Evolutionary conservation across 1,140 invertebrate genomes (phyloP), one percentile per base, ranked within the genome.

Genomic region (Hesperophylax magnus): DNA sequence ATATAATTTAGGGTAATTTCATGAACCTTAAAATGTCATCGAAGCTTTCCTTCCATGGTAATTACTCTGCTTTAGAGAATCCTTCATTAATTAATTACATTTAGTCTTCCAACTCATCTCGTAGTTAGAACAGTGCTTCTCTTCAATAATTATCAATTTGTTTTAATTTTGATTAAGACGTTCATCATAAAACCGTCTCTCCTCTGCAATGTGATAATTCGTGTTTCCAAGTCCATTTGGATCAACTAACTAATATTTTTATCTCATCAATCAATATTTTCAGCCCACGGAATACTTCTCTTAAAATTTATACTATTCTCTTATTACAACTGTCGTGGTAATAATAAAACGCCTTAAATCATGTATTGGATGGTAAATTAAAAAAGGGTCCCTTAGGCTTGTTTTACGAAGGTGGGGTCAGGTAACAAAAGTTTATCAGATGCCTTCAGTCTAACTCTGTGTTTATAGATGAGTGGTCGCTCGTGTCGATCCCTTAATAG

Each of bases 111-210:
- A 61, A 77, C 77, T 81, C 67, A 72, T 74, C 65, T 34, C 34
- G 24, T 61, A 39, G 47, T 71, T 81, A 11, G 11, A 39, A 39
- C 74, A n/a, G 20, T 9, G 52, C 31, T 78, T 78, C 65, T 52
- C 69, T 58, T 75, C 27, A 53, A 31, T 69, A 79, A 82, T 79
- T 79, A 79, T 60, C 81, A 82, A 82, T 82, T 79, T 69, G 77
- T 67, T 81, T 78, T 78, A 81, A 81, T 82, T 82, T 69, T 79
- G 81, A 79, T 79, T 77, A 71, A 79, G 75, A 39, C 56, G 67
- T 75, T 54, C 69, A 52, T 58, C 53, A 72, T 60, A 27, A 72
- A 47, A 60, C 20, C 9, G 18, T 67, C 76, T 18, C 58, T 67
- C 17, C 14, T n/a, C 27, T 34, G 17, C 22, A 67, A 67, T 47